Evolutionary conservation across 2,113 vertebrate genomes (phyloP), one percentile per base, ranked within the genome.

Genomic region (Daboia siamensis): DNA sequence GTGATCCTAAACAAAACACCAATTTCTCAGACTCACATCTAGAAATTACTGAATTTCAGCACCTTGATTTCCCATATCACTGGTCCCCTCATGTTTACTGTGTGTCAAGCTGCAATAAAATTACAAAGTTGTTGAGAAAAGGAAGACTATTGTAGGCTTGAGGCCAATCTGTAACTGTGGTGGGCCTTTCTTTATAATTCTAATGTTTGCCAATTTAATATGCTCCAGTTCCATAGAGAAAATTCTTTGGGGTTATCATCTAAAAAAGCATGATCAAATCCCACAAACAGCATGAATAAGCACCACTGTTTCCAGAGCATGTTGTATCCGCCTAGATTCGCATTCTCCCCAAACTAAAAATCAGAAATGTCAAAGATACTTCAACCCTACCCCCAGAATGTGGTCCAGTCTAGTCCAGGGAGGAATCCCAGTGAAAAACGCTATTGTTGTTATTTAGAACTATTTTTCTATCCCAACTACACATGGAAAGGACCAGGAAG

Each of bases 41-140:
- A 97, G 97, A 97, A 97, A 89, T 88, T 90, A 97, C 97, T 97
- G 94, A 94, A 92, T 95, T 96, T 95, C 91, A 97, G 90, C 89
- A 59, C 95, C 90, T 94, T 93, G 95, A 93, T 96, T 97, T 96
- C 96, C 95, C 93, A 0, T 97, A 96, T 97, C 95, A 96, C 94
- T 95, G 91, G 86, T 90, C 88, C 87, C 91, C 95, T 98, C 97
- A 97, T 95, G 95, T 96, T 91, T 94, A 97, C 94, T 93, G 95
- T 56, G 94, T 97, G 97, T 93, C 96, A 94, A 92, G 90, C 93
- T 95, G 21, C 91, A 97, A 95, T 94, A 96, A 97, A 95, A 93
- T 46, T 93, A 96, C 90, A 95, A 94, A 95, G 95, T 96, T 92
- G 94, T 88, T 74, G 90, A 89, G 91, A 95, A 95, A 94, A 96